These are phyloP conservation scores for Caprella mutica DNA, from an alignment of 2,888 invertebrate genomes.

Conservation along the genomic window DNA sequence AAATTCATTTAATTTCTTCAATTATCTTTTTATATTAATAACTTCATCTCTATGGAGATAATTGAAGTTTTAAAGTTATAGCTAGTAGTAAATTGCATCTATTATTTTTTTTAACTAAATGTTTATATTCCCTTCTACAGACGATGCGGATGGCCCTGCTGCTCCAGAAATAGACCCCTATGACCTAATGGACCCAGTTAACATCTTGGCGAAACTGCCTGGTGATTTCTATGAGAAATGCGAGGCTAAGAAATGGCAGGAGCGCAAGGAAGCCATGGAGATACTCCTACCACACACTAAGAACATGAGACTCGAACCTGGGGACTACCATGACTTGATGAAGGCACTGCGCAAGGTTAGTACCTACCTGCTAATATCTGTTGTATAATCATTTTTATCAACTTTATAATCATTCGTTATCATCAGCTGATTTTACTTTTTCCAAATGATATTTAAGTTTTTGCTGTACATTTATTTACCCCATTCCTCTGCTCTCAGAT, in stretches of 20 bases:
- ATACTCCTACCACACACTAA: conserved; percentile 57
- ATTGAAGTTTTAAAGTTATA: background rate
- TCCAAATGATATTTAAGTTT: background rate
- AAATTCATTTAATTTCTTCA: background rate
- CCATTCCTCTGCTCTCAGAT: conserved; percentile 48
- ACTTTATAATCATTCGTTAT: background rate
- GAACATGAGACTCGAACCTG: conserved; percentile 72
- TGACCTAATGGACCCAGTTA: conserved; percentile 81
- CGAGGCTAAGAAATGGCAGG: conserved; percentile 94
- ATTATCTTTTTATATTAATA: background rate
- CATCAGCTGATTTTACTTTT: conserved; percentile 1
- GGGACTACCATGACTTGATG: conserved; percentile 84
- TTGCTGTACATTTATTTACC: conserved; percentile 1
- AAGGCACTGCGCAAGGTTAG: conserved; percentile 70
- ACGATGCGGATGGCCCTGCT: conserved; percentile 43
- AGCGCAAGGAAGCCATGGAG: conserved; percentile 84
- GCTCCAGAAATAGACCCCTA: conserved; percentile 66
- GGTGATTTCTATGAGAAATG: conserved; percentile 81
- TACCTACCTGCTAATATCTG: background rate
- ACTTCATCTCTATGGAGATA: background rate
- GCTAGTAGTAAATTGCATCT: background rate
- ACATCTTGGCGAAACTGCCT: conserved; percentile 81
- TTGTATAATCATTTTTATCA: background rate
- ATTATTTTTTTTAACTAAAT: background rate
- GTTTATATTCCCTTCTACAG: conserved; percentile 13